phyloP scores from a whole-genome alignment of 2,888 invertebrate species.

The Caenorhabditis sulstoni region DNA sequence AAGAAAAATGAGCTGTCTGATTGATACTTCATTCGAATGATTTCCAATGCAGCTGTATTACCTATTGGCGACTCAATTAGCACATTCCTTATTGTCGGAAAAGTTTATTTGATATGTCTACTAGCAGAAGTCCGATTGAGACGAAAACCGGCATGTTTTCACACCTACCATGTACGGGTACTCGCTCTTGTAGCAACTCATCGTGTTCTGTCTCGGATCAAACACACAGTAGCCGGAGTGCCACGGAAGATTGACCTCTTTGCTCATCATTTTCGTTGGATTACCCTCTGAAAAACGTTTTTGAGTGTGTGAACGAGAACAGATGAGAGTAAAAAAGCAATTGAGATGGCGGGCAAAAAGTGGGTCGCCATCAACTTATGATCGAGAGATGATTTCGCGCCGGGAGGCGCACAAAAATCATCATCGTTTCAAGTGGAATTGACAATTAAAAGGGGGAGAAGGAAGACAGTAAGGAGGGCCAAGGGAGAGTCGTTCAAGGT shows the following conservation, averaged over 20 bases:
- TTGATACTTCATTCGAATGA: too few relatives aligned
- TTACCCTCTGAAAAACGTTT: constrained; percentile 44
- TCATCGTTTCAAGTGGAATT: constrained; percentile 57
- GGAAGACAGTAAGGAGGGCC: constrained; percentile 23
- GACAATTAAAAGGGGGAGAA: constrained; percentile 39
- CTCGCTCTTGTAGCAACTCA: constrained; percentile 57
- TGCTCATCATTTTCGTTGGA: constrained; percentile 51
- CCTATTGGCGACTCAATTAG: too few relatives aligned
- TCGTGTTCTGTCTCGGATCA: constrained; percentile 45
- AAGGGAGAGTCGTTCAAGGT: not conserved
- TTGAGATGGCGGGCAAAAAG: constrained; percentile 25
- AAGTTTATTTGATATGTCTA: too few relatives aligned
- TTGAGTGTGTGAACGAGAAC: not conserved
- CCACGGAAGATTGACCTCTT: constrained; percentile 58
- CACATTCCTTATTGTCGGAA: too few relatives aligned
- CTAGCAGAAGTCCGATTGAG: too few relatives aligned
- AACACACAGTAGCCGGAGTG: constrained; percentile 59
- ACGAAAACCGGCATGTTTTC: too few relatives aligned
- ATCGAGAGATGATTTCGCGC: constrained; percentile 25
- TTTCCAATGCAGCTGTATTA: too few relatives aligned
- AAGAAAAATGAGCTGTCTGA: too few relatives aligned
- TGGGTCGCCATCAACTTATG: constrained; percentile 40
- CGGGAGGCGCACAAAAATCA: constrained; percentile 46
- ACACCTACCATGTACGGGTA: constrained; percentile 33
- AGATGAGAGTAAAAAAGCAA: constrained; percentile 22